These are phyloP conservation scores for Euura lappo DNA, from an alignment of 1,140 invertebrate species.

Conservation along the genomic window DNA sequence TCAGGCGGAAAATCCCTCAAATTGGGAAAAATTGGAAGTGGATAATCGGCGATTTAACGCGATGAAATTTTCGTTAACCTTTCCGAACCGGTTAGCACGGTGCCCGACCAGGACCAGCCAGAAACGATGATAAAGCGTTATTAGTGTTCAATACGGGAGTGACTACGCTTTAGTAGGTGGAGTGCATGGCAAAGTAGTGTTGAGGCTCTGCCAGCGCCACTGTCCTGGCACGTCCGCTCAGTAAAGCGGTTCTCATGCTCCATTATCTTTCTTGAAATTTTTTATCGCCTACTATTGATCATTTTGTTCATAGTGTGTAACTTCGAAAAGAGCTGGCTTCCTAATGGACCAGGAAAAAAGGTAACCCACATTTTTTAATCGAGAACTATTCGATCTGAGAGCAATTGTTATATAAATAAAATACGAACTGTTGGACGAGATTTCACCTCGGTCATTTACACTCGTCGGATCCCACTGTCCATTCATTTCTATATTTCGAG, in stretches of 20 bases:
- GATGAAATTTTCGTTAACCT: not conserved
- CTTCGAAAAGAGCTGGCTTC: no score
- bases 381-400: no score
- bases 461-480: not conserved
- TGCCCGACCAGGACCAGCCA: not conserved
- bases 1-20: conserved; percentile 46
- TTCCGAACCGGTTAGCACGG: not conserved
- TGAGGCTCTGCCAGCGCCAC: not conserved
- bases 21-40: conserved; percentile 36
- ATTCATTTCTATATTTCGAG: conserved; percentile 5
- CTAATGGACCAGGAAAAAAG: no score
- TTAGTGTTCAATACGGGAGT: conserved; percentile 34
- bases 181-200: not conserved
- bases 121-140: conserved; percentile 47
- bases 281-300: no score
- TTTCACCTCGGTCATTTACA: not conserved
- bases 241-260: not conserved
- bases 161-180: not conserved
- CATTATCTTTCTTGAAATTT: not conserved
- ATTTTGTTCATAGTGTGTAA: no score
- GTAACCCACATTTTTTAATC: no score
- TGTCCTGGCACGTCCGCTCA: not conserved
- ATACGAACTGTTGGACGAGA: no score
- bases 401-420: no score
- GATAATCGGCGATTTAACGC: conserved; percentile 46